Evolutionary conservation across 2,113 vertebrate species (phyloP), one percentile per base, ranked within the genome.

Genomic region (Psittacula cyanocephala): DNA sequence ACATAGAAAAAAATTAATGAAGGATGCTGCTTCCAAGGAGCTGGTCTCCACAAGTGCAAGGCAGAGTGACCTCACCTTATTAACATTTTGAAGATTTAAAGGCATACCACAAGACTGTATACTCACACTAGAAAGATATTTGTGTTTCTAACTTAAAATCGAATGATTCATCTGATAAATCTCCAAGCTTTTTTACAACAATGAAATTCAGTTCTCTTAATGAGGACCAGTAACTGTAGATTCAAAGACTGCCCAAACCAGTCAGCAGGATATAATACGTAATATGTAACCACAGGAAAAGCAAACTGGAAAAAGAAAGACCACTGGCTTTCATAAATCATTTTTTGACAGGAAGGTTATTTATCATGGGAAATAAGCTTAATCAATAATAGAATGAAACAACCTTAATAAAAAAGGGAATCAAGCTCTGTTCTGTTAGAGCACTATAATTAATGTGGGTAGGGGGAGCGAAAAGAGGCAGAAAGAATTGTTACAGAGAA

Each of bases 281-380:
- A 92, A 94, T 93, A 96, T 92, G 93, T 87, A 97, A 94, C 88
- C 86, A 96, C 83, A 93, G 83, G 93, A 96, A 97, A 97, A 96
- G 88, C 96, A 95, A 96, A 96, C 96, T 96, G 86, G 92, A 90
- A 88, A 88, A 89, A 92, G 88, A 95, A 71, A 91, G 93, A 96
- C 91, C 95, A 91, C 77, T 87, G 74, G 86, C 88, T 95, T 96
- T 97, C 96, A 97, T 97, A 96, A 96, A 96, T 97, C 95, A 96
- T 96, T 93, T 97, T 97, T 96, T 96, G 96, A 96, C 96, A 96
- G 92, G 91, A 96, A 91, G 74, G 93, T 94, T 96, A 96, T 96
- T 97, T 97, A 96, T 96, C 96, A 92, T 94, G 96, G 96, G 96
- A 96, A 97, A 96, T 97, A 96, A 97, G 95, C 91, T 96, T 97